Conservation (phyloP, 1,140 invertebrate genomes). For the Dendroctonus ponderosae region DNA sequence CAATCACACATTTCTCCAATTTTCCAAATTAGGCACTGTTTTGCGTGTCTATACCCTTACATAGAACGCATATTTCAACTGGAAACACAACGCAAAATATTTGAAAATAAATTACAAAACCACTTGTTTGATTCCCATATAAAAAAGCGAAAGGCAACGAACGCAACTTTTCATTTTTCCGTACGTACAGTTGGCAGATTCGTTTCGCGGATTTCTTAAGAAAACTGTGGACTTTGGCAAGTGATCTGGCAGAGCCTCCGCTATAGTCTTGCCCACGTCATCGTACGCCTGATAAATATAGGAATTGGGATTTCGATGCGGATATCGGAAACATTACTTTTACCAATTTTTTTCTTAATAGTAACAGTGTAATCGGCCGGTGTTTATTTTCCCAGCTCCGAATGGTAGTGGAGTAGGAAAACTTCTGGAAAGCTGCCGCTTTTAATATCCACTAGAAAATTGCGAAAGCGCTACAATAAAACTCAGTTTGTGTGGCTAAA, state of each 20-base stretch:
- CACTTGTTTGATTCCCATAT: constrained; percentile 22
- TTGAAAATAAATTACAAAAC: constrained; percentile 1
- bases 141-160: not conserved
- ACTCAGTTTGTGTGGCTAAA: too few relatives aligned
- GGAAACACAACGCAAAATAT: not conserved
- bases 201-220: constrained; percentile 7
- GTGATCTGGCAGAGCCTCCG: constrained; percentile 3
- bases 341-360: too few relatives aligned
- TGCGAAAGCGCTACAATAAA: too few relatives aligned
- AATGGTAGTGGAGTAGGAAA: too few relatives aligned
- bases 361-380: too few relatives aligned
- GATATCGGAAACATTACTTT: too few relatives aligned
- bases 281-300: constrained; percentile 8
- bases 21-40: too few relatives aligned
- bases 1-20: constrained; percentile 54
- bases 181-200: constrained; percentile 3
- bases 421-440: too few relatives aligned
- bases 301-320: constrained; percentile 16
- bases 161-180: constrained; percentile 14
- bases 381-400: too few relatives aligned
- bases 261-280: constrained; percentile 20
- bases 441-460: too few relatives aligned
- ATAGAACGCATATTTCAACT: not conserved
- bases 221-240: not conserved
- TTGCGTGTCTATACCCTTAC: not conserved